Base-by-base conservation (phyloP, 2,888 invertebrate genomes). In the Tuta absoluta region DNA sequence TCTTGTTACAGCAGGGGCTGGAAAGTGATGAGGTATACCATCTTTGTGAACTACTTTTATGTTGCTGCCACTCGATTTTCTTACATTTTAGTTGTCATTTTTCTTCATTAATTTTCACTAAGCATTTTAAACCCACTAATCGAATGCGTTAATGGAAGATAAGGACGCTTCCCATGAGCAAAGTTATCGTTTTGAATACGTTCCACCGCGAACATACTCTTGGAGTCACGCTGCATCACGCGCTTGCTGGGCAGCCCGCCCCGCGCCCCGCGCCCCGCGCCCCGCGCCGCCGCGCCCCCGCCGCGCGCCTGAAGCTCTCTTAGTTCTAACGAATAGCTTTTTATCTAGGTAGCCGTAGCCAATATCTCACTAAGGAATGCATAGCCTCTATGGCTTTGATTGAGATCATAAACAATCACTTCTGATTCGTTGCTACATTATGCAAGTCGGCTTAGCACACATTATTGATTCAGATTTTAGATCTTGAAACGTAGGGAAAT, bases 21-120 rank as follows among this genome's bases (percentile, higher is more conserved):
- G 96, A 96, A 95, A 95, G 95, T 94, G 96, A 96, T 93, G 96
- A 96, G 96, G 96, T 96, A 95, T 93, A 93, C 89, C 91, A 91
- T 91, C 87, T 92, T 91, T 91, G 87, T 88, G 87, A 90, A 89
- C 89, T 91, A 86, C 84, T 89, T 89, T 91, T 91, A 84, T 89
- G 91, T 91, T 91, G 90, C 90, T 89, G 91, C 91, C 89, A 91
- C 90, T 90, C 83, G 80, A 86, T 89, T 87, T 88, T 89, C 79
- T 86, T 87, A 82, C 80, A 81, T 90, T 85, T 89, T 87, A 87
- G 87, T 89, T 90, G 80, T 85, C 82, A 85, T 89, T 88, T 89
- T 67, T 85, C 82, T 85, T 85, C 82, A 85, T 88, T 87, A 82
- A 84, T 86, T 82, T 85, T 86, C 87, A 91, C 90, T 86, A 87